phyloP scores from a whole-genome alignment of 2,888 invertebrate species.

The Anoplius nigerrimus region DNA sequence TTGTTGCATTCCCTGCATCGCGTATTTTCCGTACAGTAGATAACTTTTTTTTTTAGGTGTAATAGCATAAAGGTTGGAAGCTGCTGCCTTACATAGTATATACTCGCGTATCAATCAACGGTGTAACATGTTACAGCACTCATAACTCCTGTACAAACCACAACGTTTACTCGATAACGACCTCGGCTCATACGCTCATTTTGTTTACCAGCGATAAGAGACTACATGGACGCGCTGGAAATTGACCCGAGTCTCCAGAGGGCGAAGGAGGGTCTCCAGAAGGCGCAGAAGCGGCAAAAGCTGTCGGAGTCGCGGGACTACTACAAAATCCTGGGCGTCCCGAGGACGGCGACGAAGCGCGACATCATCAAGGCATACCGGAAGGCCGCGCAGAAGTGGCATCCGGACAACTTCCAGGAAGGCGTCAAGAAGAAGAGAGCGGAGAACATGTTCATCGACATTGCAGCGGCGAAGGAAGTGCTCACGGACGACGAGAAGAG shows the following conservation, averaged over 20 bases:
- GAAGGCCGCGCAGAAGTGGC: conserved; percentile 98
- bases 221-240: conserved; percentile 90
- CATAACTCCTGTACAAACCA: no score
- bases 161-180: no score
- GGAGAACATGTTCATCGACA: conserved; percentile 98
- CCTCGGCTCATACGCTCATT: no score
- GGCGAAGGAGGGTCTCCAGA: conserved; percentile 91
- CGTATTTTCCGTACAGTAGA: no score
- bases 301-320: conserved; percentile 96
- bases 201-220: conserved; percentile 82
- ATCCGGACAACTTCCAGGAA: conserved; percentile 94
- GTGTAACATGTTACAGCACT: no score
- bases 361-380: conserved; percentile 97
- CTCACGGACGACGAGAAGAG: conserved; percentile 93
- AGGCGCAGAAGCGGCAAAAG: conserved; percentile 94
- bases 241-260: conserved; percentile 86
- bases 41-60: no score
- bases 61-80: no score
- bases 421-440: conserved; percentile 95
- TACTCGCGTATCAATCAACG: no score
- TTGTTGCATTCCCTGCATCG: no score
- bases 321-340: conserved; percentile 96
- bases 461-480: conserved; percentile 99
- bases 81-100: no score
- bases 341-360: conserved; percentile 91